Percentiles rank a stretch among this genome's conserved stretches.
phyloP scores from a whole-genome alignment of 2,113 vertebrate genomes.

The Hippocampus guttulatus region DNA sequence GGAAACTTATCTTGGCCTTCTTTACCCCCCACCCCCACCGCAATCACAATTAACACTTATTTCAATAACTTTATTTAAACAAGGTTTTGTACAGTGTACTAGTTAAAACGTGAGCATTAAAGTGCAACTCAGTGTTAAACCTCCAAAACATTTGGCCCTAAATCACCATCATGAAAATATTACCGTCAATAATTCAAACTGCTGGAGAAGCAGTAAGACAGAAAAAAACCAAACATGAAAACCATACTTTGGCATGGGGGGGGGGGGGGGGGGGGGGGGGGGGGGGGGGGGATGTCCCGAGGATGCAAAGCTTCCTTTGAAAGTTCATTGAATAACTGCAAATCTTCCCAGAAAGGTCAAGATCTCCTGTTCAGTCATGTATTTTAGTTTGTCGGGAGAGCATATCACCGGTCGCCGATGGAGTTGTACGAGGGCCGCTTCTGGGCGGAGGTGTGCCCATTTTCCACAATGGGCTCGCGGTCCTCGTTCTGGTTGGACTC shows the following conservation, averaged over 20 bases:
- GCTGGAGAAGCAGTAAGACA: constrained; percentile 1
- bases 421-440: constrained; percentile 67
- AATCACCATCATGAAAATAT: constrained; percentile 4
- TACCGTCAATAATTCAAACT: neutral
- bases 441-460: neutral
- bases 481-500: constrained; percentile 62
- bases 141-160: neutral
- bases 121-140: constrained; percentile 42
- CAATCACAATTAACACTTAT: neutral
- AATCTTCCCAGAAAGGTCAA: neutral
- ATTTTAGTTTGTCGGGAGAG: constrained; percentile 29
- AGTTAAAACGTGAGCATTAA: constrained; percentile 25
- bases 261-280: neutral
- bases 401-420: constrained; percentile 65
- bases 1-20: neutral
- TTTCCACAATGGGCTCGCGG: constrained; percentile 58
- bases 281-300: neutral
- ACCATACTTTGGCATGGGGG: neutral
- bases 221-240: neutral
- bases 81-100: neutral
- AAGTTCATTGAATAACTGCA: neutral
- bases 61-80: constrained; percentile 1
- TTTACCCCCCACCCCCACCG: neutral
- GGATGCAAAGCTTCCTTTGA: constrained; percentile 1
- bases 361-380: neutral